These are phyloP conservation scores for Menura novaehollandiae DNA, from an alignment of 2,113 vertebrate genomes.

Conservation along the genomic window DNA sequence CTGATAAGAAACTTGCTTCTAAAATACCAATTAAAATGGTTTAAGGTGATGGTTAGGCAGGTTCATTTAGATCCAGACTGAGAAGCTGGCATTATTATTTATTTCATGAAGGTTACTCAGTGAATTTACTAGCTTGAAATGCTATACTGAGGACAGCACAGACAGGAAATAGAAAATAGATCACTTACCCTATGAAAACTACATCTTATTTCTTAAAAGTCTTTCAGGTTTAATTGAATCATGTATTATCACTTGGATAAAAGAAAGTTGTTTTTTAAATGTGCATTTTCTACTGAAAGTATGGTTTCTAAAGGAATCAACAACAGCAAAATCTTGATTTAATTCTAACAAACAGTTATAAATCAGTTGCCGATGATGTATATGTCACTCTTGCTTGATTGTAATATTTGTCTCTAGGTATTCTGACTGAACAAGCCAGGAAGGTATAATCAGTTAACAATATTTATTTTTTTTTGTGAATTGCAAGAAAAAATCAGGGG, in stretches of 20 bases:
- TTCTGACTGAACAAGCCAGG: neutral
- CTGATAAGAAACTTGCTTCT: neutral
- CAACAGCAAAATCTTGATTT: neutral
- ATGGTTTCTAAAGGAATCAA: neutral
- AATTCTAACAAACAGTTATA: neutral
- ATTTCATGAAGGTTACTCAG: neutral
- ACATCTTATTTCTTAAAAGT: neutral
- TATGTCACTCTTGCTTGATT: neutral
- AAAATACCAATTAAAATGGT: neutral
- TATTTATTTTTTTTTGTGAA: neutral
- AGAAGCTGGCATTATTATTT: neutral
- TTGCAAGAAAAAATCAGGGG: neutral
- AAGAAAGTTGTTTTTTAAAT: neutral
- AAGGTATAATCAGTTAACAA: neutral
- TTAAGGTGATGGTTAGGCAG: neutral
- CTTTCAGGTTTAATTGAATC: conserved; percentile 3
- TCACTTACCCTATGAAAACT: neutral
- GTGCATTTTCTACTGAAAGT: neutral
- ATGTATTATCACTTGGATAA: neutral
- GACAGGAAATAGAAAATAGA: neutral
- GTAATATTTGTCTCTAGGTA: neutral
- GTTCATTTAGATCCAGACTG: neutral
- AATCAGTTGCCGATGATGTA: neutral
- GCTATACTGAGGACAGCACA: neutral
- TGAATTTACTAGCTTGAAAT: neutral